Conservation (phyloP, 1,140 invertebrate genomes). For the Pemphigus obesinymphae region DNA sequence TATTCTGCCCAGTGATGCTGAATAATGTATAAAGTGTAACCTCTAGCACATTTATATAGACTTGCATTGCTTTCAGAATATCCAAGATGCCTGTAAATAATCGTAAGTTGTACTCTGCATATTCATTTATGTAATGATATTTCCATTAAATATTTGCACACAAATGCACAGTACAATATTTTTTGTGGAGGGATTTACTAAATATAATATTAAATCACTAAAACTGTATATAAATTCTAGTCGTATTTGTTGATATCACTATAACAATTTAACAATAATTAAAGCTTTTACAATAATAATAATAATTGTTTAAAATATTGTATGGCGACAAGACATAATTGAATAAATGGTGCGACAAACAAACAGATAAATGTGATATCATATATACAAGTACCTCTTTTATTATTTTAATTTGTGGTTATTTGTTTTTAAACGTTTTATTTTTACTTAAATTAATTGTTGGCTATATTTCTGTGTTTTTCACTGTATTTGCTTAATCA, state of each 20-base stretch:
- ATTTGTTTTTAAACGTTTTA: background rate
- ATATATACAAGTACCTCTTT: too few relatives aligned
- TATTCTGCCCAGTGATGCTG: background rate
- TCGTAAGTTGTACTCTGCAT: background rate
- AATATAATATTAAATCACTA: slow-evolving; percentile 4
- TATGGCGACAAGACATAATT: background rate
- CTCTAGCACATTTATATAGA: background rate
- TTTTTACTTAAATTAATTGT: background rate
- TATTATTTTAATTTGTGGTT: too few relatives aligned
- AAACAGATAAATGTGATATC: background rate
- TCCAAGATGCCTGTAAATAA: background rate
- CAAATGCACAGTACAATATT: background rate
- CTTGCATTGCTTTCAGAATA: slow-evolving; percentile 3
- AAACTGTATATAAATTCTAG: background rate
- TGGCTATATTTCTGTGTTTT: background rate
- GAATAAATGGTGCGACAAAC: background rate
- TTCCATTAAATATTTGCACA: slow-evolving; percentile 4
- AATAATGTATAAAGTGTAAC: background rate
- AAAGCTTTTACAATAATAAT: background rate
- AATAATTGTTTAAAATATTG: background rate
- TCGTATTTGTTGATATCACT: background rate
- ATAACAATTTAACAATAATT: background rate
- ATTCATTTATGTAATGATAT: background rate
- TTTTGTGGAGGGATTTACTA: slow-evolving; percentile 6
- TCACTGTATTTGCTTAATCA: background rate